Conservation (phyloP, 1,140 invertebrate species). For the Drosophila cardini region DNA sequence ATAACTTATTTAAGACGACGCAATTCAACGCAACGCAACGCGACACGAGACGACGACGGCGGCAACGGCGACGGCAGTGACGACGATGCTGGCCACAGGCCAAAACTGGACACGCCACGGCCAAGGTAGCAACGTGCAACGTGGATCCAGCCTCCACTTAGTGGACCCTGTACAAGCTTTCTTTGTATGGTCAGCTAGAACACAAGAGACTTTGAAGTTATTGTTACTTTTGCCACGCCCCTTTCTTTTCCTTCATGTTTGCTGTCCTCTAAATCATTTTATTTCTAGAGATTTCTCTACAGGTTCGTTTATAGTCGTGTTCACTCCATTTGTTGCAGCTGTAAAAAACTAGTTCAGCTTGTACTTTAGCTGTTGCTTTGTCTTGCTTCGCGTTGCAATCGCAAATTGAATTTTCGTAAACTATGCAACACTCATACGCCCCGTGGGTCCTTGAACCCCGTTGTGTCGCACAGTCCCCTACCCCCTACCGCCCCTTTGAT, state of each 20-base stretch:
- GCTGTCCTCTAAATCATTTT: no score
- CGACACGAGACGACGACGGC: slow-evolving; percentile 14
- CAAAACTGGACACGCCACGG: slow-evolving; percentile 29
- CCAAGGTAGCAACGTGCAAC: slow-evolving; percentile 2
- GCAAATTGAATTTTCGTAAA: slow-evolving; percentile 81
- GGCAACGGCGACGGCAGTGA: slow-evolving; percentile 1
- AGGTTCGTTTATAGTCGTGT: background rate
- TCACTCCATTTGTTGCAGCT: background rate
- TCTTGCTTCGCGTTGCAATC: slow-evolving; percentile 31
- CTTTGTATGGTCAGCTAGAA: no score
- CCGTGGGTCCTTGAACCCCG: slow-evolving; percentile 62
- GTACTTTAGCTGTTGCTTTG: slow-evolving; percentile 9
- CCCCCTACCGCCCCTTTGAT: background rate
- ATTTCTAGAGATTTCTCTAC: no score
- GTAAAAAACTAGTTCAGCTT: slow-evolving; percentile 33
- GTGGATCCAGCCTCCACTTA: slow-evolving; percentile 10
- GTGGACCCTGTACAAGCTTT: background rate
- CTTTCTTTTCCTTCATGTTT: no score
- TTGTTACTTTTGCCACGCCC: no score
- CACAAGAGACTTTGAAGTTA: no score
- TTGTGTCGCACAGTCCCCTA: slow-evolving; percentile 6
- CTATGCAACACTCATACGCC: slow-evolving; percentile 82
- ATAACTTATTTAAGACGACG: slow-evolving; percentile 78
- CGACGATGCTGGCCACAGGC: slow-evolving; percentile 26
- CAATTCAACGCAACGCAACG: slow-evolving; percentile 25